These are phyloP conservation scores for Chymomyza caudatula DNA, from an alignment of 2,888 invertebrate species.

Conservation along the genomic window DNA sequence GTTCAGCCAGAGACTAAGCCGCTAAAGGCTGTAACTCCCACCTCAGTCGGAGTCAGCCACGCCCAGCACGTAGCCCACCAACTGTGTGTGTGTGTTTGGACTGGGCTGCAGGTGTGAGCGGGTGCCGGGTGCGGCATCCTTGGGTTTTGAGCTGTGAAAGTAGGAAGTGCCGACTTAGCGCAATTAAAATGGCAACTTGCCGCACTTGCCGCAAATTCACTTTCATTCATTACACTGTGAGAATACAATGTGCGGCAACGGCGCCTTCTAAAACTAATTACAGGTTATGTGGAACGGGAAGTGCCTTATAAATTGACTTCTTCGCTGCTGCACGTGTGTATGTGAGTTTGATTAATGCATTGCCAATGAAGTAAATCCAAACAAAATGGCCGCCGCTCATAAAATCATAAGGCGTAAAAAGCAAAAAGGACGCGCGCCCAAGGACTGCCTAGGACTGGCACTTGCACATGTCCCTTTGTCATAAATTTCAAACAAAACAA, in stretches of 20 bases:
- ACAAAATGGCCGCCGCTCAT: slow-evolving; percentile 12
- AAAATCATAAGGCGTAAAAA: slow-evolving; percentile 22
- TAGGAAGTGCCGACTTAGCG: slow-evolving; percentile 10
- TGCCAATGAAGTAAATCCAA: neutral
- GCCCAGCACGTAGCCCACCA: slow-evolving; percentile 25
- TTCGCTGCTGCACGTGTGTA: slow-evolving; percentile 67
- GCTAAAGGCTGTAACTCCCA: slow-evolving; percentile 68
- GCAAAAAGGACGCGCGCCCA: slow-evolving; percentile 13
- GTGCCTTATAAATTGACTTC: slow-evolving; percentile 57
- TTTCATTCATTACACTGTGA: slow-evolving; percentile 66
- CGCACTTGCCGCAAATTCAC: slow-evolving; percentile 52
- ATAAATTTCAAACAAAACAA: slow-evolving; percentile 29
- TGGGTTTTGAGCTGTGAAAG: slow-evolving; percentile 32
- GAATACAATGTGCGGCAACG: too few species aligned
- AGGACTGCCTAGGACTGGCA: slow-evolving; percentile 19
- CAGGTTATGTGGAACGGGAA: slow-evolving; percentile 12
- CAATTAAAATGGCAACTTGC: slow-evolving; percentile 42
- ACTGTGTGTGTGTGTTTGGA: slow-evolving; percentile 4
- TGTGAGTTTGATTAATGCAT: slow-evolving; percentile 55
- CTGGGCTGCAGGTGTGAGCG: slow-evolving; percentile 54
- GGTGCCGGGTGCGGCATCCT: neutral
- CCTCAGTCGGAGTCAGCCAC: slow-evolving; percentile 28
- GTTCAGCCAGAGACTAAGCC: slow-evolving; percentile 42
- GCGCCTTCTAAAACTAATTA: slow-evolving; percentile 45
- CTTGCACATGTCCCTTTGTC: slow-evolving; percentile 69